These are phyloP conservation scores for Triplophysa dalaica DNA, from an alignment of 2,113 vertebrate species.

Conservation along the genomic window DNA sequence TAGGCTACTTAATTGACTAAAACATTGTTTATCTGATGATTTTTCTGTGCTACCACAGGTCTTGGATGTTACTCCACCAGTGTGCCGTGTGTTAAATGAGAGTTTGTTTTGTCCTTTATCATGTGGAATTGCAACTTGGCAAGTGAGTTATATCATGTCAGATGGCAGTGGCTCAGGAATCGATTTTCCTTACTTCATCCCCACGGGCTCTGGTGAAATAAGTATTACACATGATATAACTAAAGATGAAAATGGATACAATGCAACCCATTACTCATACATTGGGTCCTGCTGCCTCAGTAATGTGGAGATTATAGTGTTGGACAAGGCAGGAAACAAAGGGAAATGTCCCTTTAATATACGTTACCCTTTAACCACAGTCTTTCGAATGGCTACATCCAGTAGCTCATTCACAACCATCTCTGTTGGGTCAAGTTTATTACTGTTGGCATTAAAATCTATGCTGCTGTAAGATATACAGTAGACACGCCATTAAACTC, in stretches of 20 bases:
- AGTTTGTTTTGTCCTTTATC: conserved; percentile 26
- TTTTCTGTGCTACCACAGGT: background rate
- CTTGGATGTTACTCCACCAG: conserved; percentile 12
- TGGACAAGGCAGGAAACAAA: conserved; percentile 24
- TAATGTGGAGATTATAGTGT: conserved; percentile 4
- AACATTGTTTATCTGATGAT: background rate
- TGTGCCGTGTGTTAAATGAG: conserved; percentile 33
- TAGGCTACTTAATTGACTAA: background rate
- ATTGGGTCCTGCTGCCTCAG: conserved; percentile 13
- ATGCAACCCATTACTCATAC: background rate
- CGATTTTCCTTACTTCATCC: background rate
- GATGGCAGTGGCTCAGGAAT: conserved; percentile 31
- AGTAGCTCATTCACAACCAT: background rate
- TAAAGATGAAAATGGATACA: conserved; percentile 35
- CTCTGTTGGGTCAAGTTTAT: conserved; percentile 1
- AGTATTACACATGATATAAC: background rate
- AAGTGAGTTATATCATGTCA: conserved; percentile 35
- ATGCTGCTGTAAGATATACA: conserved; percentile 1
- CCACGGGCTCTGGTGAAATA: background rate
- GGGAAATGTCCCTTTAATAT: conserved; percentile 19
- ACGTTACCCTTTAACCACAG: background rate
- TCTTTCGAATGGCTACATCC: background rate
- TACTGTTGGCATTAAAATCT: conserved; percentile 1
- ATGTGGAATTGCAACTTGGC: conserved; percentile 10
- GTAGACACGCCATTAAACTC: background rate